Evolutionary conservation across 1,140 invertebrate genomes (phyloP).

Genomic region (Arion vulgaris): DNA sequence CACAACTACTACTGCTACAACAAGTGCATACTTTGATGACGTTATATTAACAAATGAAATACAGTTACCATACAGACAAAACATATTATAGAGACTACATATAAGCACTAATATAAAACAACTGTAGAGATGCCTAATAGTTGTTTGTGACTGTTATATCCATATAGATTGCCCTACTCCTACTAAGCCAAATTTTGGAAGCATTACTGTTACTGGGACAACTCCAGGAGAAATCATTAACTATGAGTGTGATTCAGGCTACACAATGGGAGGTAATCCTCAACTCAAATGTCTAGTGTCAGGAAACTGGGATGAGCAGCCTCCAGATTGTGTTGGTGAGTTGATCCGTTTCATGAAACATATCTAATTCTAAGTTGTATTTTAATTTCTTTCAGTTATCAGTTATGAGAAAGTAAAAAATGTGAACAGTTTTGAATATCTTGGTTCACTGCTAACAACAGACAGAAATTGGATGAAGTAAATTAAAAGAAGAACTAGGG

Average conservation of each 20-base stretch:
- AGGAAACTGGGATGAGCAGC: slow-evolving; percentile 68
- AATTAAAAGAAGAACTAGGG: no score
- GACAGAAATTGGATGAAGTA: no score
- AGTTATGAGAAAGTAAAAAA: no score
- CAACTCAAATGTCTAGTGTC: slow-evolving; percentile 66
- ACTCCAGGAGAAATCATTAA: slow-evolving; percentile 50
- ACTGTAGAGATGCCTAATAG: no score
- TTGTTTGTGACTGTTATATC: neutral
- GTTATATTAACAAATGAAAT: no score
- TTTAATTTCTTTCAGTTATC: neutral
- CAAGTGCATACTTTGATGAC: no score
- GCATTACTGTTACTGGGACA: slow-evolving; percentile 45
- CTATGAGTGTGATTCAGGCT: slow-evolving; percentile 72
- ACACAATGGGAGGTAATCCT: slow-evolving; percentile 58
- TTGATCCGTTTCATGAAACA: no score
- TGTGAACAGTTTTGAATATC: no score
- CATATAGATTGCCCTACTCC: slow-evolving; percentile 76
- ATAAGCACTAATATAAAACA: neutral
- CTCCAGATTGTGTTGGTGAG: slow-evolving; percentile 75
- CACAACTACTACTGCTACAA: no score
- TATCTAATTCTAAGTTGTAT: slow-evolving; percentile 10
- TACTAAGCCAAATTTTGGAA: slow-evolving; percentile 43
- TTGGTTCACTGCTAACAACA: no score
- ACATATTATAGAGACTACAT: no score
- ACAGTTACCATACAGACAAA: no score